Base-by-base conservation (phyloP, 2,888 invertebrate species). In the Oscheius myriophilus region DNA sequence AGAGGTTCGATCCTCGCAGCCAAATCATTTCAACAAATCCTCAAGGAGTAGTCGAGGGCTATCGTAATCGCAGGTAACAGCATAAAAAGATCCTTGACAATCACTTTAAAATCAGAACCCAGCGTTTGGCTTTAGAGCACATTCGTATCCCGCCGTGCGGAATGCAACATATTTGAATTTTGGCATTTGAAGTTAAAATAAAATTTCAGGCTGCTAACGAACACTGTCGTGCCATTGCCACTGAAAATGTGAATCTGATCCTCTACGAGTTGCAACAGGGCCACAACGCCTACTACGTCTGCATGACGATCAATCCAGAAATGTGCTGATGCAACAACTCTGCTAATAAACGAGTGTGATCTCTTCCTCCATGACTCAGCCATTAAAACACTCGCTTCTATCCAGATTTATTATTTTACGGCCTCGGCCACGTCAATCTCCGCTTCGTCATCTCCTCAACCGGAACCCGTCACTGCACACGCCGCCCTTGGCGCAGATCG, bases 401-500 rank as follows among this genome's bases (percentile, higher is more conserved):
- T 16, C 18, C 46, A 11, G 18, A 46, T 46, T 46, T 46, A 16
- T 16, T 46, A 18, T 18, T 46, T 46, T 46, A 46, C 46, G 16
- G 18, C 46, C 16, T 46, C 46, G 46, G 18, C 18, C n/a, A 46
- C 21, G 18, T 53, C 21, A 25, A 6, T 6, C 26, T 9, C 4
- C 33, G 33, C 3, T 33, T 33, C 33, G 33, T 33, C 33, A 33
- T 33, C 33, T 33, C 33, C 33, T 33, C 33, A 33, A 53, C 43
- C 45, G 41, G 55, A 65, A 65, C 9, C 54, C 54, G 16, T 67
- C 61, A n/a, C 42, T 59, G 51, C 67, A 67, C 23, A 67, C 61
- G 12, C 67, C 67, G 39, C 67, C 67, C 26, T 67, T 67, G 25
- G 14, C 18, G 25, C 67, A 67, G 25, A 67, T 67, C 14, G 45